Percentiles rank a stretch among this genome's conserved stretches.
phyloP scores from a whole-genome alignment of 2,888 invertebrate genomes.

The Noctua fimbriata region DNA sequence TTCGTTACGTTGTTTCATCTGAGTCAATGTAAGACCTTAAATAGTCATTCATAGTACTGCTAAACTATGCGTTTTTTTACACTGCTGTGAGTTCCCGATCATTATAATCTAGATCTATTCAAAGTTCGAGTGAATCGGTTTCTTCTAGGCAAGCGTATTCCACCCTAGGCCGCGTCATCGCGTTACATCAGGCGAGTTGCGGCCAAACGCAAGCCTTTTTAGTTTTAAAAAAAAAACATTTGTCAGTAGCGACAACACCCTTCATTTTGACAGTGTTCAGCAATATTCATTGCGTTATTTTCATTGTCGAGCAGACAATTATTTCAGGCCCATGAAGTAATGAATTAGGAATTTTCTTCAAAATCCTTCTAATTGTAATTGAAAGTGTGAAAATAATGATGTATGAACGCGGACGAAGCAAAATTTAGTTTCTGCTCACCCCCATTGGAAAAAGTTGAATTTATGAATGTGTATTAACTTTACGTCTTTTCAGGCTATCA shows the following conservation, averaged over 20 bases:
- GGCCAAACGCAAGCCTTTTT: background rate
- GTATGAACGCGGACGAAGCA: background rate
- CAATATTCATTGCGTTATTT: background rate
- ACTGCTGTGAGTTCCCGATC: background rate
- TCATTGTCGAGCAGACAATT: background rate
- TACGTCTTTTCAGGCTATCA: background rate
- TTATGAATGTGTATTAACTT: background rate
- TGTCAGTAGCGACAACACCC: background rate
- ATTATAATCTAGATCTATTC: background rate
- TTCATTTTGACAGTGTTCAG: background rate
- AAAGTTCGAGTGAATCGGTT: background rate
- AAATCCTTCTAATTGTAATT: background rate
- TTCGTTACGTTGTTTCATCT: background rate
- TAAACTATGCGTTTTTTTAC: background rate
- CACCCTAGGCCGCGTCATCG: background rate
- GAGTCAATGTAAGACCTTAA: conserved; percentile 3
- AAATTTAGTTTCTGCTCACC: background rate
- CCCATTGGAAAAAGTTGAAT: background rate
- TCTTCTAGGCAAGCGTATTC: background rate
- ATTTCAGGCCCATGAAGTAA: background rate
- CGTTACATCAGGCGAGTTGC: background rate
- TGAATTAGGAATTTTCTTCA: too few species aligned
- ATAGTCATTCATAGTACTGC: background rate
- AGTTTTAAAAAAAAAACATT: background rate
- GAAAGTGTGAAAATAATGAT: background rate